Base-by-base conservation (phyloP, 2,113 vertebrate genomes). In the Miniopterus natalensis region DNA sequence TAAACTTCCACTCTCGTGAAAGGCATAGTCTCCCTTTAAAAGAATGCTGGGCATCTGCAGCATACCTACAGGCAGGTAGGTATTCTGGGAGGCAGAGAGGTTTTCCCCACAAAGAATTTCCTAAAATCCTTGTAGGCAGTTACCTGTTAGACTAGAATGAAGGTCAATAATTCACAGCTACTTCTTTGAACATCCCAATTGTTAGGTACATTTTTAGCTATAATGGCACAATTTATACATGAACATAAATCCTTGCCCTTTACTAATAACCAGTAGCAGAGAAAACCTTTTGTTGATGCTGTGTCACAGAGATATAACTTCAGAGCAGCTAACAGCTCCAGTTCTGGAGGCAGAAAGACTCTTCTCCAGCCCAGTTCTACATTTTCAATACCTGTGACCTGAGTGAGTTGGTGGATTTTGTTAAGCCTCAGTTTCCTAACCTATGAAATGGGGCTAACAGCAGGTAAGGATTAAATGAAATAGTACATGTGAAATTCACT, bases 71-170 rank as follows among this genome's bases (percentile, higher is more conserved):
- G 29, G 31, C 29, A 45, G 47, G 57, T 8, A 66, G 23, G 61
- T 10, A 18, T n/a, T n/a, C 68, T 1, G 9, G 55, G 45, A 63
- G 14, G 31, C 40, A 36, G 13, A 1, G 23, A 2, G 36, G 0
- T 3, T 49, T 40, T 49, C 31, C 59, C 73, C 51, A 36, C n/a
- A 47, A 51, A 65, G 61, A 57, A 65, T 4, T 11, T 59, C n/a
- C 55, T 21, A 40, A 81, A 31, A 21, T 9, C 84, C 27, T 7
- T 3, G 25, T 13, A 40, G 42, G 23, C 47, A 53, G 6, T 47
- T 42, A 49, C 42, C 42, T 47, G 18, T 85, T 29, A n/a, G 23
- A 73, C 10, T 0, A 15, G 23, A 25, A 63, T 47, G 59, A 18
- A 80, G 2, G 36, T 68, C 42, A 75, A 23, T 9, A 78, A 45